Conservation (phyloP, 2,113 vertebrate genomes). For the Glaucomys volans region DNA sequence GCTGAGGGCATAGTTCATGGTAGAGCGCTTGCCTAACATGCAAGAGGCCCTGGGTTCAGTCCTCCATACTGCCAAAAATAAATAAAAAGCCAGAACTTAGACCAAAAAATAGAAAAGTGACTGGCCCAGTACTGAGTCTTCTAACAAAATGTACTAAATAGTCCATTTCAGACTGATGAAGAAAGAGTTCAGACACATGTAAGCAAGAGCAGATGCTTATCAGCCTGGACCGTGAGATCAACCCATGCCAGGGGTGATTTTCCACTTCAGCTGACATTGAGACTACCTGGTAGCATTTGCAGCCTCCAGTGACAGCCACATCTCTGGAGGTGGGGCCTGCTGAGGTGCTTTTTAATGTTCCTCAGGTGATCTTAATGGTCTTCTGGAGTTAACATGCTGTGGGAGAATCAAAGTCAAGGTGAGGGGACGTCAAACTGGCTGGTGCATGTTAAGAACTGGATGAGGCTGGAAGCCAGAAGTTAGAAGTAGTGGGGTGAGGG, state of each 20-base stretch:
- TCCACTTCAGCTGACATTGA: background rate
- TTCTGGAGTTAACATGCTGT: background rate
- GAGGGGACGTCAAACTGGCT: background rate
- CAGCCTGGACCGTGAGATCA: background rate
- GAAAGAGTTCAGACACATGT: background rate
- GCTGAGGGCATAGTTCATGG: background rate
- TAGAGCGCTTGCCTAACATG: background rate
- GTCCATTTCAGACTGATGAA: background rate
- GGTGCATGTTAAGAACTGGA: background rate
- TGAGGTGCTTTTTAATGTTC: slow-evolving; percentile 18
- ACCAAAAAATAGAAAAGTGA: slow-evolving; percentile 15
- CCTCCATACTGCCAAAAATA: no score
- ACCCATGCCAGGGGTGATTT: background rate
- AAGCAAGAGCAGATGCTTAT: background rate
- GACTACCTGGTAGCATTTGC: background rate
- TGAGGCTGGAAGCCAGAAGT: slow-evolving; percentile 10
- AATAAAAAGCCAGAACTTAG: background rate
- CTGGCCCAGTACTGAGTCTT: background rate
- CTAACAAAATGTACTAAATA: slow-evolving; percentile 11
- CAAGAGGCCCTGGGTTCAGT: background rate
- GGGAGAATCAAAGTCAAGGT: slow-evolving; percentile 42
- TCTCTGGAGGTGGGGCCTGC: background rate
- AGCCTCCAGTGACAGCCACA: background rate
- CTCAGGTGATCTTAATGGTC: slow-evolving; percentile 31
- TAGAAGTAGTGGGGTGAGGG: background rate